These are phyloP conservation scores for Penaeus japonicus DNA, from an alignment of 1,140 invertebrate genomes.

Conservation along the genomic window DNA sequence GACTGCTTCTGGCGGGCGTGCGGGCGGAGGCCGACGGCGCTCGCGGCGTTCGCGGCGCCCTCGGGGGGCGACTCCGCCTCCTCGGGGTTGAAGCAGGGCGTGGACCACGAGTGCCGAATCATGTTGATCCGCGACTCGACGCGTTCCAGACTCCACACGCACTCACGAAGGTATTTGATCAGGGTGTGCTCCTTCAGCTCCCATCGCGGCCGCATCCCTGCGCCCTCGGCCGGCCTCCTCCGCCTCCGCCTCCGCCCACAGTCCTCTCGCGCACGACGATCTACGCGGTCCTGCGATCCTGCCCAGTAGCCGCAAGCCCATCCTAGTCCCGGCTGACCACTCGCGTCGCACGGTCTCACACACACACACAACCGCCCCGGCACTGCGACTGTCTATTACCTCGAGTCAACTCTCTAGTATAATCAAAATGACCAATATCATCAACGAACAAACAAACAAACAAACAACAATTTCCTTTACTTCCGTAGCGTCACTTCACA, in stretches of 20 bases:
- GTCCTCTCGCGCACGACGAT: not conserved
- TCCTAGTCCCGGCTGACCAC: no score
- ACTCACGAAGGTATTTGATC: conserved; percentile 44
- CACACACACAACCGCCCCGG: no score
- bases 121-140: conserved; percentile 38
- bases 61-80: not conserved
- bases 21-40: not conserved
- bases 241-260: not conserved
- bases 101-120: conserved; percentile 37
- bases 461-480: no score
- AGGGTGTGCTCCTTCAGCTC: conserved; percentile 28
- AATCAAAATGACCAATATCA: no score
- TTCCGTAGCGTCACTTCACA: no score
- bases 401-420: no score
- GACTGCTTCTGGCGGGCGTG: no score
- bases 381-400: no score
- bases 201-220: conserved; percentile 29
- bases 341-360: no score
- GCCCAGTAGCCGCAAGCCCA: no score
- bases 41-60: not conserved
- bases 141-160: conserved; percentile 34
- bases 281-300: not conserved
- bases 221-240: not conserved
- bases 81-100: conserved; percentile 38
- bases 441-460: no score